phyloP scores from a whole-genome alignment of 2,797 vertebrate genomes.

The Hemibagrus guttatus region DNA sequence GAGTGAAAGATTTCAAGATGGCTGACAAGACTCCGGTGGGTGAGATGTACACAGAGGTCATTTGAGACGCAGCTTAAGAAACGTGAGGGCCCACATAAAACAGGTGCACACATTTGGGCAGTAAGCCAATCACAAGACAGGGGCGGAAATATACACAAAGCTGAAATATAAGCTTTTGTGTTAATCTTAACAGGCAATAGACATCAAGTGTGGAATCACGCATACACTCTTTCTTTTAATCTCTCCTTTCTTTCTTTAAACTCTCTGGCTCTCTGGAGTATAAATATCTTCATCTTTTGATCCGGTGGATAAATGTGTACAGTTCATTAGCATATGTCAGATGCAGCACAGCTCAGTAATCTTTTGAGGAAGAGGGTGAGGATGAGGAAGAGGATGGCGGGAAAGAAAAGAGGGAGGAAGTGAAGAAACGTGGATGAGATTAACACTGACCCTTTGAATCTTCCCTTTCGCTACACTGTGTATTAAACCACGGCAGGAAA shows the following conservation, averaged over 20 bases:
- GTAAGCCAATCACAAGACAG: not conserved
- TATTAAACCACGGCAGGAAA: not conserved
- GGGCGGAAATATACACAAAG: not conserved
- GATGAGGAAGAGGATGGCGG: conserved; percentile 64
- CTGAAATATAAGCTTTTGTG: not conserved
- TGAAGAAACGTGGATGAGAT: conserved; percentile 68
- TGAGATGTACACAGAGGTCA: no score
- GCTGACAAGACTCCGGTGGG: no score
- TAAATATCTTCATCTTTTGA: conserved; percentile 72
- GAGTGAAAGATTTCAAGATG: no score
- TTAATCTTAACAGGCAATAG: not conserved
- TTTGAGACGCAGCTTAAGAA: no score
- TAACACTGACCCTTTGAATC: conserved; percentile 71
- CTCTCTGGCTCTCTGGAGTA: conserved; percentile 8
- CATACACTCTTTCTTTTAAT: not conserved
- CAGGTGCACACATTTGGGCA: not conserved
- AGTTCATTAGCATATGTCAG: conserved; percentile 80
- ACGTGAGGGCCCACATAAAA: not conserved
- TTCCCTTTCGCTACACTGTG: conserved; percentile 13
- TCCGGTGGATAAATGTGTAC: conserved; percentile 68
- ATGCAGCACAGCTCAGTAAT: conserved; percentile 75
- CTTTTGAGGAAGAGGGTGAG: conserved; percentile 64
- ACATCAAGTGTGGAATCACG: conserved; percentile 14
- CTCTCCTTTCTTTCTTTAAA: not conserved
- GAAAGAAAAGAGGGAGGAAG: conserved; percentile 42